Base-by-base conservation (phyloP, 2,113 vertebrate species). In the Pseudopodoces humilis region DNA sequence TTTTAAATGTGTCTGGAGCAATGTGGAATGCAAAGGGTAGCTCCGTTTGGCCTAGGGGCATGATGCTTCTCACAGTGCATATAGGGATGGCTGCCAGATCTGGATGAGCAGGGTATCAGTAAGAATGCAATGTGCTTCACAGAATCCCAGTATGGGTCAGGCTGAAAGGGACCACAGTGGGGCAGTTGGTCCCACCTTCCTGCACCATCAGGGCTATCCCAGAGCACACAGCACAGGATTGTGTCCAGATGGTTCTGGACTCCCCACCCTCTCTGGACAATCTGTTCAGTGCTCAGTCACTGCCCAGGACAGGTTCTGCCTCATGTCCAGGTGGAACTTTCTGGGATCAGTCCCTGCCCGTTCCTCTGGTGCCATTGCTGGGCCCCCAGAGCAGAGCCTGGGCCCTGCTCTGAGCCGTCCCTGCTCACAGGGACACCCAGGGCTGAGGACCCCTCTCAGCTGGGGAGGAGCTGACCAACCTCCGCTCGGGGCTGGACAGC, bases 231-330 rank as follows among this genome's bases (percentile, higher is more conserved):
- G 30, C 35, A 67, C 27, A 53, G 55, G 33, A 46, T 8, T 70
- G 64, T 69, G 72, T 2, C 31, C 63, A 52, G 22, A 3, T 0
- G 44, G 25, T 0, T 37, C 72, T 60, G 53, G 18, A 44, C 37
- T 28, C n/a, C n/a, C 46, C 28, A 33, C 3, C 23, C 23, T 39
- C 59, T 33, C 69, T 84, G 69, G 18, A 1, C 59, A 71, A 41
- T 47, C 31, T 67, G 52, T 21, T 35, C 58, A 63, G 68, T 0
- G 15, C 49, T 39, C 1, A 0, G 27, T 0, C 58, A 11, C 56
- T 58, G 43, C 30, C 4, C 43, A 50, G 70, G 31, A 0, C 0
- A 46, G 41, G 71, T 59, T 86, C 5, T 67, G 37, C 35, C 71
- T 31, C 71, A 0, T 59, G 62, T 4, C 6, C 83, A 52, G 71